Conservation (phyloP, 2,113 vertebrate species). For the Solea senegalensis region DNA sequence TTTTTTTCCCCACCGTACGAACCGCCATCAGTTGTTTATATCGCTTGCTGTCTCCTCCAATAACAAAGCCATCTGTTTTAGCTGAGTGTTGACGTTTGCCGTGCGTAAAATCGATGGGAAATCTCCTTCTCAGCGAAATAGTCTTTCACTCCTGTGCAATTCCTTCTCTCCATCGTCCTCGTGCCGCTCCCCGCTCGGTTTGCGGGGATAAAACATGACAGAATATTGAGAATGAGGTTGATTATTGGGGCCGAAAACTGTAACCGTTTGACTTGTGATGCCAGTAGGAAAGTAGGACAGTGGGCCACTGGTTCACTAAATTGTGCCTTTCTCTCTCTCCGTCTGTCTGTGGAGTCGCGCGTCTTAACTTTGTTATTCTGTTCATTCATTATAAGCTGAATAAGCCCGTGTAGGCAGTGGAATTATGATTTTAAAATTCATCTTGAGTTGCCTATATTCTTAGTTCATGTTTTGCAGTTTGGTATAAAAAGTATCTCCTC, state of each 20-base stretch:
- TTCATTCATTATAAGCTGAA: background rate
- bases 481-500: no score
- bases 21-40: background rate
- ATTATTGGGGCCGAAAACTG: constrained; percentile 43
- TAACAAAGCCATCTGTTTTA: constrained; percentile 38
- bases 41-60: background rate
- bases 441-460: no score
- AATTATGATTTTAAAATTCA: no score
- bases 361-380: background rate
- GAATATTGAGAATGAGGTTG: constrained; percentile 26
- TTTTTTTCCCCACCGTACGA: background rate
- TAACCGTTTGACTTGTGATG: constrained; percentile 47
- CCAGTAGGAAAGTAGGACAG: constrained; percentile 71
- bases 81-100: constrained; percentile 39
- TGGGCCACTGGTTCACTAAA: constrained; percentile 62
- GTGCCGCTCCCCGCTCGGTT: background rate
- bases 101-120: constrained; percentile 59
- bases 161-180: background rate
- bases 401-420: no score
- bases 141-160: background rate
- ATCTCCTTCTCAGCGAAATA: background rate
- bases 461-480: no score
- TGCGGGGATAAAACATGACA: background rate
- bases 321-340: constrained; percentile 18
- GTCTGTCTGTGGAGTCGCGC: constrained; percentile 20